Base-by-base conservation (phyloP, 2,797 vertebrate genomes). In the Apogon hyalosoma region DNA sequence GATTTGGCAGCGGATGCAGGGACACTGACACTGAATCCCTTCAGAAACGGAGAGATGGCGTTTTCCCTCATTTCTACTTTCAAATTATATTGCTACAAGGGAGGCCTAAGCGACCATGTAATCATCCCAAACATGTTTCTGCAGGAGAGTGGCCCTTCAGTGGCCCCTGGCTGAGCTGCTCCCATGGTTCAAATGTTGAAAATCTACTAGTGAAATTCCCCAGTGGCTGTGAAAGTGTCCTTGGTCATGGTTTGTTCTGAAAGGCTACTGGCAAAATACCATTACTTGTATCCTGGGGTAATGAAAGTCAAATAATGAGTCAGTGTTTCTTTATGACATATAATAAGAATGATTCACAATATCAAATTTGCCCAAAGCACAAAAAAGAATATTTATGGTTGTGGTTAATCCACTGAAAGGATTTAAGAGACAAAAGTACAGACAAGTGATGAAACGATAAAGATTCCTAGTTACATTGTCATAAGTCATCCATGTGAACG, bases 121-220 rank as follows among this genome's bases (percentile, higher is more conserved):
- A 87, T 88, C 87, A 88, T 83, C 75, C 64, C 53, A 55, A 83
- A 83, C 84, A 88, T 72, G 77, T 75, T 84, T 58, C 77, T 61
- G 76, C 63, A 73, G 59, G 79, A 79, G 46, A 39, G 52, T 40
- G 72, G 68, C 75, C 77, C 80, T 83, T 74, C 70, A 31, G 43
- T 57, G 77, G 79, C 74, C 77, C 70, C 77, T 72, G 82, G 67
- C 49, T 79, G 33, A 36, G 39, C 2, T 47, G 64, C 64, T 72
- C 42, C 68, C 45, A 45, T 49, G 11, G 47, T 73, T 39, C 48
- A 62, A 57, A 73, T 69, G 61, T 42, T 72, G 46, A 51, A 82
- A 84, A 78, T 64, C 63, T 69, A 63, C 33, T 63, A 15, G 62
- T 60, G 56, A 50, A 43, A 57, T 48, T 75, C 69, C 14, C 24